Evolutionary conservation across 2,113 vertebrate species (phyloP), one percentile per base, ranked within the genome.

Genomic region (Hippocampus mohnikei): DNA sequence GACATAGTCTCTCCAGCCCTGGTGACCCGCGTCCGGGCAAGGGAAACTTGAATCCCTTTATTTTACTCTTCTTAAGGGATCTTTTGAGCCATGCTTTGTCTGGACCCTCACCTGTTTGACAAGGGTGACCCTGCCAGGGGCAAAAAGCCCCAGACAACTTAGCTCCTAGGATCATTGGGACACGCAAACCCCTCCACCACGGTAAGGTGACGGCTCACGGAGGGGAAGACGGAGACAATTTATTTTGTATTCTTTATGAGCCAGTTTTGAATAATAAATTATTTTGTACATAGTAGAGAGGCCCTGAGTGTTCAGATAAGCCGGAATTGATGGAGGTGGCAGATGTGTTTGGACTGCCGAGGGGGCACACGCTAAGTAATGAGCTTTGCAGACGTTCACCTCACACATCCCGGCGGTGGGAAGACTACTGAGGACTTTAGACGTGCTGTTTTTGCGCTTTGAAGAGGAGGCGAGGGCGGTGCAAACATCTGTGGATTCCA

Each of bases 401-500:
- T 74, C 42, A 68, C 74, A 73, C 79, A 79, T 87, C 82, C 81
- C 86, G 75, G 70, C 77, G 75, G 85, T 78, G 74, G 72, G 40
- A 41, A 25, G 56, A 79, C 75, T 72, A 76, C 70, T 69, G 64
- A 50, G 50, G 84, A 81, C 81, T 78, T 85, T 81, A 85, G 77
- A 86, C 65, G 12, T 63, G 29, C 67, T 78, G 77, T 68, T 84
- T 77, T 77, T 80, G 67, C 15, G 6, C 75, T 79, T 75, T 65
- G 58, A 84, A 69, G 73, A 25, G 64, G 77, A 87, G 66, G 63
- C 23, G 29, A 78, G 60, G 37, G 60, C 4, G 11, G 65, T 81
- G 79, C 81, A 87, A 75, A 88, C 86, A 90, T 90, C 89, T 90
- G 85, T 79, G 50, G 87, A 91, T 83, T 80, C 71, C 79, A 67